phyloP scores from a whole-genome alignment of 1,140 invertebrate species.

The Sinella curviseta region DNA sequence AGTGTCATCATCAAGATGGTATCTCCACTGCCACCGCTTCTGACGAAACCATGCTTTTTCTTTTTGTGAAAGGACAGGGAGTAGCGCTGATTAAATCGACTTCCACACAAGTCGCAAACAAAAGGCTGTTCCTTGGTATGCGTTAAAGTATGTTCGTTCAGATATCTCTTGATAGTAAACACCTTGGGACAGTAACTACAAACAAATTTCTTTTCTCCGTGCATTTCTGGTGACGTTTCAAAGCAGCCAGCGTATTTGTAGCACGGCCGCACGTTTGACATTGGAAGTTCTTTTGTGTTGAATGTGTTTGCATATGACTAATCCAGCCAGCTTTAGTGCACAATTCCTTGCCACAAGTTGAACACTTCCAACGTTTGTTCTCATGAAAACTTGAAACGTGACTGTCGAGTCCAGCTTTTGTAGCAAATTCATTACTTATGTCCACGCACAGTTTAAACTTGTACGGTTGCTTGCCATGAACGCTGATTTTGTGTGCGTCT shows the following conservation, averaged over 20 bases:
- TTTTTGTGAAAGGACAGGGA: not conserved
- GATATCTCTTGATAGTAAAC: not conserved
- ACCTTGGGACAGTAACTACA: not conserved
- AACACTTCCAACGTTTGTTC: not conserved
- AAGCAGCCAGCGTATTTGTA: not conserved
- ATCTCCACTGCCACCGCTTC: no score
- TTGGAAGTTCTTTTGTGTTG: not conserved
- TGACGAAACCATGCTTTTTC: not conserved
- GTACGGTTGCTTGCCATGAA: no score
- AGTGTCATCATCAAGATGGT: no score
- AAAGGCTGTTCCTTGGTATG: not conserved
- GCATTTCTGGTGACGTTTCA: not conserved
- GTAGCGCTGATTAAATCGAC: not conserved
- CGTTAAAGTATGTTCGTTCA: not conserved
- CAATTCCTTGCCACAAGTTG: not conserved
- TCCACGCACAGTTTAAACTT: no score
- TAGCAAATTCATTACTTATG: no score
- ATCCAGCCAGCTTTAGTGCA: not conserved
- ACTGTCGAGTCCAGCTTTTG: no score
- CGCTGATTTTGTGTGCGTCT: no score
- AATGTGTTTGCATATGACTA: not conserved
- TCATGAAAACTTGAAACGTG: no score
- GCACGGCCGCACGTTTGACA: not conserved
- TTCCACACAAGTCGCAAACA: not conserved
- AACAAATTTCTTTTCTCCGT: not conserved